Conservation (phyloP, 1,140 invertebrate genomes). For the Odontomachus brunneus region DNA sequence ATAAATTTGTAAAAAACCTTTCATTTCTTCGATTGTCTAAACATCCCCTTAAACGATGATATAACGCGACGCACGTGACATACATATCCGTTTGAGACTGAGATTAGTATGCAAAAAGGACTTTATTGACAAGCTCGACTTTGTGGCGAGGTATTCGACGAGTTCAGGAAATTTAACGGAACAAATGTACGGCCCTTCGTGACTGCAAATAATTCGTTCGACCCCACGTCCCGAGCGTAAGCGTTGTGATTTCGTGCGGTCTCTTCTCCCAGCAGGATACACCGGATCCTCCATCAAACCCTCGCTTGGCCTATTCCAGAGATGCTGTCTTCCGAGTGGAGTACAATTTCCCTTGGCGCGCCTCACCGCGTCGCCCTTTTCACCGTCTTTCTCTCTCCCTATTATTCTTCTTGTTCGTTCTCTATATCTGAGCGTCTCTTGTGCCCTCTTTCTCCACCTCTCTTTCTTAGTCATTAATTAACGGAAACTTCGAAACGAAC, state of each 20-base stretch:
- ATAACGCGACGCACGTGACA: no score
- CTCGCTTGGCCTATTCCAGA: neutral
- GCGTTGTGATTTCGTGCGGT: conserved; percentile 21
- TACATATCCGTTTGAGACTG: neutral
- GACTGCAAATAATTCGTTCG: conserved; percentile 51
- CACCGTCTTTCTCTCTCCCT: no score
- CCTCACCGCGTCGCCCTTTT: neutral
- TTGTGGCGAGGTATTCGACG: neutral
- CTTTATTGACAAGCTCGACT: neutral
- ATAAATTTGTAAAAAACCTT: no score
- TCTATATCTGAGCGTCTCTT: no score
- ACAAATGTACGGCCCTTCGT: conserved; percentile 5
- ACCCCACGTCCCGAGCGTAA: conserved; percentile 14
- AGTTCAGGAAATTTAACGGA: conserved; percentile 7
- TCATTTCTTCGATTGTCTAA: no score
- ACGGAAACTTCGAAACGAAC: conserved; percentile 31
- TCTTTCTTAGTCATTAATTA: conserved; percentile 42
- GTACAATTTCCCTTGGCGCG: conserved; percentile 25
- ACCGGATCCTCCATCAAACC: conserved; percentile 6
- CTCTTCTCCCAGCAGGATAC: neutral
- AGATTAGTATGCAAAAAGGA: neutral
- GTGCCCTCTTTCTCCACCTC: no score
- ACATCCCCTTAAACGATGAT: no score
- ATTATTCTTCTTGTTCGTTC: no score
- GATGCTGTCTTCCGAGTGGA: neutral